Evolutionary conservation across 2,797 vertebrate genomes (phyloP).

Genomic region (Sternotherus odoratus): DNA sequence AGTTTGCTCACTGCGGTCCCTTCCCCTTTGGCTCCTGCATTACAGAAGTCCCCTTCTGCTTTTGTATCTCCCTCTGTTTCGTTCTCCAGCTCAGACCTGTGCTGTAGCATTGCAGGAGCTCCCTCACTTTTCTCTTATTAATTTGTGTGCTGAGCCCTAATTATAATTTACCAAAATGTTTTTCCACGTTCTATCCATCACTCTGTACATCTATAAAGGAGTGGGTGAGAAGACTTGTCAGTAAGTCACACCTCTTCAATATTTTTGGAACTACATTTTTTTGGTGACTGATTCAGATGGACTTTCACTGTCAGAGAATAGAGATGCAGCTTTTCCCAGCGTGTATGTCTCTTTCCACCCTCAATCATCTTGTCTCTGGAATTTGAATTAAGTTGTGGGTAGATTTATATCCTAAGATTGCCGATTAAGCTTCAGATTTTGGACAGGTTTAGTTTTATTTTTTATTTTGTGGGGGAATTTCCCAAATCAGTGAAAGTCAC

Average conservation of each 20-base stretch:
- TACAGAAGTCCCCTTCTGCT: not conserved
- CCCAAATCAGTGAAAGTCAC: not conserved
- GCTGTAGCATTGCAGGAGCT: constrained; percentile 35
- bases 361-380: constrained; percentile 18
- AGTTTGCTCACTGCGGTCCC: not conserved
- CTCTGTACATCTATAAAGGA: constrained; percentile 68
- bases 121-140: constrained; percentile 24
- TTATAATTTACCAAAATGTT: constrained; percentile 73
- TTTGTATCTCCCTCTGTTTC: not conserved
- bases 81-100: not conserved
- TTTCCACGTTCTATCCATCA: constrained; percentile 73
- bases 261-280: constrained; percentile 68
- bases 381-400: constrained; percentile 13
- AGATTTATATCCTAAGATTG: not conserved
- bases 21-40: rapidly evolving
- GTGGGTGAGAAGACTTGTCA: constrained; percentile 76
- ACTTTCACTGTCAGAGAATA: constrained; percentile 69
- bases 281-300: constrained; percentile 76
- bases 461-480: not conserved
- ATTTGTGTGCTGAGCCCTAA: constrained; percentile 69
- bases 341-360: not conserved
- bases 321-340: constrained; percentile 35
- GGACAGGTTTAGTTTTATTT: not conserved
- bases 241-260: constrained; percentile 75
- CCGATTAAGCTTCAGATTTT: not conserved